These are phyloP conservation scores for Lampris megalopsis DNA, from an alignment of 2,113 vertebrate genomes.

Conservation along the genomic window DNA sequence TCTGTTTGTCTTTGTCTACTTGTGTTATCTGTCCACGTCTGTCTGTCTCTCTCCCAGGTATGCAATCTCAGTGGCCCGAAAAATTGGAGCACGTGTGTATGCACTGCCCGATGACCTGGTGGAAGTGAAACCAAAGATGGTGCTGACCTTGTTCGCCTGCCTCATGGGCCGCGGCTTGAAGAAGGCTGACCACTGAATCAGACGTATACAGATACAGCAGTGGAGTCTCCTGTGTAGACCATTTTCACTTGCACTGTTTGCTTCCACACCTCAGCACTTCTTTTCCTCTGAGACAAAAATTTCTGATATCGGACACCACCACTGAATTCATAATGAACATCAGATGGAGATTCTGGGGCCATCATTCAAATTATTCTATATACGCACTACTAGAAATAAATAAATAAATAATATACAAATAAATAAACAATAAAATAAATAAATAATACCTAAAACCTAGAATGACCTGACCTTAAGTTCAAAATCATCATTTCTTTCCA, in stretches of 20 bases:
- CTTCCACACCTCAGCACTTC: too few relatives aligned
- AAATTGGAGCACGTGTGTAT: conserved; percentile 96
- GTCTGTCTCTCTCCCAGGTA: conserved; percentile 83
- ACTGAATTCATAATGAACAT: not conserved
- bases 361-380: not conserved
- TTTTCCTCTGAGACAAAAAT: too few relatives aligned
- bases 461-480: not conserved
- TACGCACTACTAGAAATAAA: too few relatives aligned
- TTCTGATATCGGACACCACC: not conserved
- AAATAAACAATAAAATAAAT: too few relatives aligned
- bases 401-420: too few relatives aligned
- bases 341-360: not conserved
- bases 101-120: conserved; percentile 91
- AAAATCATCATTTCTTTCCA: conserved; percentile 34
- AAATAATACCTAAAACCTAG: not conserved
- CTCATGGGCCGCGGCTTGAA: conserved; percentile 94
- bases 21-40: conserved; percentile 7
- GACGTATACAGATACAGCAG: conserved; percentile 6
- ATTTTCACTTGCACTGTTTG: not conserved
- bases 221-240: not conserved
- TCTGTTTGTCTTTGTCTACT: not conserved
- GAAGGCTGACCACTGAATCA: conserved; percentile 72
- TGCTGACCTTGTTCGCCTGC: conserved; percentile 96
- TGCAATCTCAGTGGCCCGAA: conserved; percentile 94
- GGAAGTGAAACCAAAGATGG: conserved; percentile 98